Evolutionary conservation across 2,113 vertebrate genomes (phyloP), one percentile per base, ranked within the genome.

Genomic region (Tenebrosternarchus preto): DNA sequence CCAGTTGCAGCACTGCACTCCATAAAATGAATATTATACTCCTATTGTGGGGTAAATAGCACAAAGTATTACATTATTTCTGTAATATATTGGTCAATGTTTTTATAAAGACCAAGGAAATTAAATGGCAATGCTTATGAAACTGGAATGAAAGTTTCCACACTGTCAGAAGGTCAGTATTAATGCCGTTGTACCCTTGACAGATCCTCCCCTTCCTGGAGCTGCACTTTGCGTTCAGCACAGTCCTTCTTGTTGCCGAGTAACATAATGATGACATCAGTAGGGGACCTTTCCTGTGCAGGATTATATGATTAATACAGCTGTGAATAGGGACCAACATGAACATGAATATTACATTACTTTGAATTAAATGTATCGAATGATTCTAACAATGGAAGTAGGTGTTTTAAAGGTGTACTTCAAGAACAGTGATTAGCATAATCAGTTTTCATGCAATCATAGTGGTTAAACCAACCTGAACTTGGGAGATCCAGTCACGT

Each of bases 1-100:
- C 96, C 96, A 0, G 95, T 95, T 68, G 91, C 92, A 56, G 95
- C 96, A 0, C 97, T 98, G 86, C 96, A 98, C 87, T 99, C 97
- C 0, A 90, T 91, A 73, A 98, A 98, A 71, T 84, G 78, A 72
- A 95, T 88, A 33, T 92, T 91, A 76, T 94, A 91, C 77, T 96
- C 95, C 97, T 99, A 9, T 72, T 53, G 12, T 75, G 83, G 16
- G 82, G 83, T 64, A 56, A 71, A 69, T 83, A 2, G 53, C 22
- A 61, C 6, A 57, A 84, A 81, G 59, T 2, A 70, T 12, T 60
- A 27, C 9, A 56, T 20, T 66, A 60, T 20, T 19, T 17, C 7
- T 17, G 39, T 7, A 63, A 33, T 68, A 55, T 22, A 5, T 22
- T 19, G 20, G 2, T 56, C 15, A 16, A 20, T 20, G 8, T 36